These are phyloP conservation scores for Agrotis puta DNA, from an alignment of 2,888 invertebrate species.

Conservation along the genomic window DNA sequence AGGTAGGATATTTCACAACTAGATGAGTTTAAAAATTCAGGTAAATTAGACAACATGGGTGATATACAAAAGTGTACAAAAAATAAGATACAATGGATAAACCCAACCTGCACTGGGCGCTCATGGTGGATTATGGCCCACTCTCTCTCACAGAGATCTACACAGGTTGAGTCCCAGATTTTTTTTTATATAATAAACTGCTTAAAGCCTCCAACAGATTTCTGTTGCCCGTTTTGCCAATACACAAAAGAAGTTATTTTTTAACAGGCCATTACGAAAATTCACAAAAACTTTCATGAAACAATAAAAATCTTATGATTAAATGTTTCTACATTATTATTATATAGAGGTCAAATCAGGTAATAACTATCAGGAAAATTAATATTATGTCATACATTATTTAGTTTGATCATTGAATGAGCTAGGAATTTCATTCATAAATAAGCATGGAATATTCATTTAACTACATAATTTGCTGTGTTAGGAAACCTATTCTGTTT, in stretches of 20 bases:
- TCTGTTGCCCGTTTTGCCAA: neutral
- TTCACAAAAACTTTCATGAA: no score
- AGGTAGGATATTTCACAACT: neutral
- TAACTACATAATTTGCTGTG: neutral
- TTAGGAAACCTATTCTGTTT: neutral
- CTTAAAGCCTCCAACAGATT: neutral
- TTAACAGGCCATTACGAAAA: neutral
- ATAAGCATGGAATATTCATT: neutral
- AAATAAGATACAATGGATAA: neutral
- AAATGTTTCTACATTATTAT: neutral
- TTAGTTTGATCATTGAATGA: conserved; percentile 3
- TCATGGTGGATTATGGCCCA: neutral
- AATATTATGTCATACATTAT: neutral
- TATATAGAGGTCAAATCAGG: neutral
- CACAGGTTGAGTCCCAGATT: no score
- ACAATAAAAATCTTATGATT: neutral
- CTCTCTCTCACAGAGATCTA: neutral
- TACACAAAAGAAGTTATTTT: no score
- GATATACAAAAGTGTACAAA: neutral
- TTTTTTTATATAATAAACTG: neutral
- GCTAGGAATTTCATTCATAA: conserved; percentile 20
- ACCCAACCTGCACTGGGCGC: neutral
- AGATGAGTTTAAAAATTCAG: neutral
- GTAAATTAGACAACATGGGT: neutral
- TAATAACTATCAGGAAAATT: neutral